Base-by-base conservation (phyloP, 2,888 invertebrate species). In the Morpho achilles region DNA sequence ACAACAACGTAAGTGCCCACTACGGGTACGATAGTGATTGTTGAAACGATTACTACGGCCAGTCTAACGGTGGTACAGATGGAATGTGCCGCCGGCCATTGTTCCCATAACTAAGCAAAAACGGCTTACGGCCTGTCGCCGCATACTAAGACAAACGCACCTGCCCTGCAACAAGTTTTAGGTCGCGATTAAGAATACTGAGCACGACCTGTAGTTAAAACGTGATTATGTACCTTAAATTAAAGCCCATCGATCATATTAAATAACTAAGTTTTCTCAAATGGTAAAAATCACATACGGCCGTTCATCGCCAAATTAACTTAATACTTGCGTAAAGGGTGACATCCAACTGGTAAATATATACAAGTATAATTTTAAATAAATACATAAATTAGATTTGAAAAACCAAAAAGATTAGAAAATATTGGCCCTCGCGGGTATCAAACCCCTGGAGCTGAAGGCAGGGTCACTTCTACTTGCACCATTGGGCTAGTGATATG, bases 51-150 rank as follows among this genome's bases (percentile, higher is more conserved):
- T 79, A 82, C 77, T 69, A 70, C 70, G 74, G 77, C 66, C 51
- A 74, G 74, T 72, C 69, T 87, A 87, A 87, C 88, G 87, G 87
- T 84, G 84, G 72, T 75, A 73, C 69, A 67, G 75, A 71, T 74
- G 87, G 88, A 85, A 87, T 87, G 88, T 76, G 79, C 71, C 70
- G 68, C 65, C 76, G 79, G 79, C 80, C 84, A 87, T 87, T 87
- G 87, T 87, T 86, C 77, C 76, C 75, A 69, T 69, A 69, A 69
- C 70, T 66, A 67, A 67, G 80, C 80, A 86, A 84, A 86, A 87
- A 84, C 80, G 72, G 78, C 79, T 70, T 80, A 75, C 72, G 72
- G 73, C 72, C 72, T 72, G 71, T 69, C 76, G 71, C 67, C 76
- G 79, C 79, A 82, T 81, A 82, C 77, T 80, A 77, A 81, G 69